Percentiles rank a stretch among this genome's conserved stretches.
phyloP scores from a whole-genome alignment of 2,797 vertebrate species.

The Peromyscus attwateri region DNA sequence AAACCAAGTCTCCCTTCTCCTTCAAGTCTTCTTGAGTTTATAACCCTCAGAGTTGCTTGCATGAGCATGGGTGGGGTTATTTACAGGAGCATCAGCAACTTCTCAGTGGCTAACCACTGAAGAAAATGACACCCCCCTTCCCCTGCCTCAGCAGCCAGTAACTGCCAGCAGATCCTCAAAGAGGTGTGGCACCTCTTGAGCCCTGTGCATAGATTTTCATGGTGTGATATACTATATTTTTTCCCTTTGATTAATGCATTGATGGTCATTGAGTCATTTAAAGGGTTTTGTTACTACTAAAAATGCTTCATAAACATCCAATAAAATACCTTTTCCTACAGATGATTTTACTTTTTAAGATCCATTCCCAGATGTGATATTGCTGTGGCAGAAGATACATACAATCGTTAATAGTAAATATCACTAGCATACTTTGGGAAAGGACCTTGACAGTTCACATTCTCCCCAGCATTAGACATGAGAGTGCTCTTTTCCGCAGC shows the following conservation, averaged over 20 bases:
- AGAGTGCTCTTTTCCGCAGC: neutral
- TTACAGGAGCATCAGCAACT: neutral
- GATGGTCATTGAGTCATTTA: constrained; percentile 9
- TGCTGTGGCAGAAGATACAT: constrained; percentile 9
- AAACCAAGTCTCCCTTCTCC: neutral
- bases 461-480: neutral
- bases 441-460: neutral
- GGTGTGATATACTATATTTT: neutral
- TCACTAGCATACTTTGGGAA: constrained; percentile 1
- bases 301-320: constrained; percentile 44
- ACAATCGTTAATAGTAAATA: constrained; percentile 12
- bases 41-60: neutral
- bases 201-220: neutral
- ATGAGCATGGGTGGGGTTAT: neutral
- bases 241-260: constrained; percentile 8
- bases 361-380: constrained; percentile 31
- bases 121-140: neutral
- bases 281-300: constrained; percentile 3
- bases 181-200: neutral
- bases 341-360: constrained; percentile 44
- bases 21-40: neutral
- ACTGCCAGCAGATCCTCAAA: neutral
- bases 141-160: neutral
- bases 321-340: constrained; percentile 5
- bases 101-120: neutral